A percentile compares a stretch with the other conserved stretches of the same genome.
phyloP scores from a whole-genome alignment of 1,140 invertebrate genomes.

The Ruditapes philippinarum region DNA sequence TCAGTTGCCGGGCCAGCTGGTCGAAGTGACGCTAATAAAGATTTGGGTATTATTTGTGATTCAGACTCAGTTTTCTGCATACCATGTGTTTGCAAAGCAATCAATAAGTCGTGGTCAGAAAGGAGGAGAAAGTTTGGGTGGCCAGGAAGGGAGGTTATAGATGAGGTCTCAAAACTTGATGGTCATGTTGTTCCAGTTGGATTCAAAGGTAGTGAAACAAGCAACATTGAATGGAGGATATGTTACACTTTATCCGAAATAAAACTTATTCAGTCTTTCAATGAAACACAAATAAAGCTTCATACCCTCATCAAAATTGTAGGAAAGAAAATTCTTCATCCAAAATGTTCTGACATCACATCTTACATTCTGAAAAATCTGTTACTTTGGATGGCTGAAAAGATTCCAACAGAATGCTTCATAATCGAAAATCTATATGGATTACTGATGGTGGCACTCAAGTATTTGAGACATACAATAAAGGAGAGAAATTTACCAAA shows the following conservation, averaged over 20 bases:
- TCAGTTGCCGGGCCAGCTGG: not conserved
- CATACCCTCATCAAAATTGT: not conserved
- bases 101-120: not conserved
- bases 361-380: conserved; percentile 33
- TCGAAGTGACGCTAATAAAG: not conserved
- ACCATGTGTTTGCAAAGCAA: not conserved
- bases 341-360: conserved; percentile 2
- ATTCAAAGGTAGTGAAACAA: not conserved
- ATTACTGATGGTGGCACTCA: not conserved
- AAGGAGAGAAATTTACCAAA: not conserved
- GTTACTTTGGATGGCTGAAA: conserved; percentile 22
- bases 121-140: not conserved
- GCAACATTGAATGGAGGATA: conserved; percentile 10
- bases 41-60: not conserved
- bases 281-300: not conserved
- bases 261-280: not conserved
- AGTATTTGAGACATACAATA: not conserved
- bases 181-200: conserved; percentile 8
- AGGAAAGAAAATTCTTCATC: not conserved
- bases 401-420: not conserved
- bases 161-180: not conserved
- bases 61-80: not conserved
- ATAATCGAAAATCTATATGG: not conserved
- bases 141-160: not conserved
- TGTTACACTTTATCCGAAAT: conserved; percentile 10